Conservation (phyloP, 2,113 vertebrate species). For the Gorsachius goisagi region DNA sequence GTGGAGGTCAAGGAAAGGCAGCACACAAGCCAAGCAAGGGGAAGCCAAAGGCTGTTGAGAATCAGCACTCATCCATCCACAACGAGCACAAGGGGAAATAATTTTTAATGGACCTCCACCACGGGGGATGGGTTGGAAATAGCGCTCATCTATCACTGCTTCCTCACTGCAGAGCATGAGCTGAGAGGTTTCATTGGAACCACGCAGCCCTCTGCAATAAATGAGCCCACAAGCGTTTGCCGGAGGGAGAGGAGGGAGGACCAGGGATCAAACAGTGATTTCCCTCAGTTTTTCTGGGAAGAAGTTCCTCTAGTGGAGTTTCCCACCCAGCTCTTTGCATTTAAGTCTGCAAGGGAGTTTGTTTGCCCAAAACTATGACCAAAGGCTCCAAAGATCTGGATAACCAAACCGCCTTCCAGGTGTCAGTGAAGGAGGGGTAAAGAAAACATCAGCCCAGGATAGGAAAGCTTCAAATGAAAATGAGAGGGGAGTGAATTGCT, state of each 20-base stretch:
- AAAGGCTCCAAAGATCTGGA: not conserved
- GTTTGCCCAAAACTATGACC: not conserved
- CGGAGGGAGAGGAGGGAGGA: not conserved
- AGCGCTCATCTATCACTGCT: not conserved
- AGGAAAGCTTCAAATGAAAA: not conserved
- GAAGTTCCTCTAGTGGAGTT: not conserved
- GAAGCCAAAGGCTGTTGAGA: not conserved
- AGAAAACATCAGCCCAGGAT: not conserved
- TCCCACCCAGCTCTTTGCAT: not conserved
- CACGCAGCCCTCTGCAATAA: not conserved
- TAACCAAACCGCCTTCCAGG: not conserved
- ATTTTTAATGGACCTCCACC: not conserved
- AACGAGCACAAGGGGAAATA: not conserved
- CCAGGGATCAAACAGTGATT: not conserved
- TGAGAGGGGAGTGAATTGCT: not conserved
- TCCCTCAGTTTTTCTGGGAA: not conserved
- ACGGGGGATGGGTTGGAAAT: fast-evolving
- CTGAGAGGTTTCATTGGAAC: not conserved
- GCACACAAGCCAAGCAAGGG: not conserved
- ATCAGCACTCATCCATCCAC: fast-evolving
- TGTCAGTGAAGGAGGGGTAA: not conserved
- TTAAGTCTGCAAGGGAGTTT: not conserved
- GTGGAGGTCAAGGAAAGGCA: not conserved
- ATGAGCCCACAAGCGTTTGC: fast-evolving
- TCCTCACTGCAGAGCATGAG: not conserved